phyloP scores from a whole-genome alignment of 2,888 invertebrate genomes.

The Phaedon cochleariae region DNA sequence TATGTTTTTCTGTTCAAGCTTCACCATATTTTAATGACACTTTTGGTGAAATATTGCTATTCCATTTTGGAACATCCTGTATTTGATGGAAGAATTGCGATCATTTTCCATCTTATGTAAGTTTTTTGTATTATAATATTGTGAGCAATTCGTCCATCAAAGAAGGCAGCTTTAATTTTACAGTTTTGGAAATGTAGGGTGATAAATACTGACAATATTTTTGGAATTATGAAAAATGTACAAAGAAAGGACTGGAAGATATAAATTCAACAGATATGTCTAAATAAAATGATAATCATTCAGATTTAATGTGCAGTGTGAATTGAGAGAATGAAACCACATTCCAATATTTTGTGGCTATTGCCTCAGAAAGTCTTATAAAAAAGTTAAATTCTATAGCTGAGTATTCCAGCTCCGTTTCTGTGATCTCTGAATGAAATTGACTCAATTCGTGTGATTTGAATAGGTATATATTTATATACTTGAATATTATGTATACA shows the following conservation, averaged over 20 bases:
- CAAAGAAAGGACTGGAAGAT: conserved; percentile 26
- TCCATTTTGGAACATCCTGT: too few relatives aligned
- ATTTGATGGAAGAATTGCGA: neutral
- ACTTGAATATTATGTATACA: conserved; percentile 41
- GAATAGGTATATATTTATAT: conserved; percentile 45
- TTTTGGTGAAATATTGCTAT: too few relatives aligned
- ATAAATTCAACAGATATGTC: conserved; percentile 2
- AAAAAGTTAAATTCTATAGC: conserved; percentile 42
- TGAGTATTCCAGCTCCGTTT: conserved; percentile 60
- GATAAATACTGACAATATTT: conserved; percentile 50
- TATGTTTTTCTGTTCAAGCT: too few relatives aligned
- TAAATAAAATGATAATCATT: neutral
- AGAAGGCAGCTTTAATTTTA: conserved; percentile 55
- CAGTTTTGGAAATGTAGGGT: conserved; percentile 39
- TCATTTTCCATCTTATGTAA: neutral
- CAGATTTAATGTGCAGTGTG: conserved; percentile 3
- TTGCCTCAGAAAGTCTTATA: conserved; percentile 47
- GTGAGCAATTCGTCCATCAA: conserved; percentile 1
- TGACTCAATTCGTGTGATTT: conserved; percentile 59
- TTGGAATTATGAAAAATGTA: conserved; percentile 19
- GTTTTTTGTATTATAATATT: neutral
- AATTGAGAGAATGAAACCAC: conserved; percentile 35
- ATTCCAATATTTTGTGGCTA: conserved; percentile 48
- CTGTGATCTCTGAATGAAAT: conserved; percentile 61
- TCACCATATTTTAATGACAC: too few relatives aligned